Base-by-base conservation (phyloP, 2,888 invertebrate species). In the Lasius fuliginosus region DNA sequence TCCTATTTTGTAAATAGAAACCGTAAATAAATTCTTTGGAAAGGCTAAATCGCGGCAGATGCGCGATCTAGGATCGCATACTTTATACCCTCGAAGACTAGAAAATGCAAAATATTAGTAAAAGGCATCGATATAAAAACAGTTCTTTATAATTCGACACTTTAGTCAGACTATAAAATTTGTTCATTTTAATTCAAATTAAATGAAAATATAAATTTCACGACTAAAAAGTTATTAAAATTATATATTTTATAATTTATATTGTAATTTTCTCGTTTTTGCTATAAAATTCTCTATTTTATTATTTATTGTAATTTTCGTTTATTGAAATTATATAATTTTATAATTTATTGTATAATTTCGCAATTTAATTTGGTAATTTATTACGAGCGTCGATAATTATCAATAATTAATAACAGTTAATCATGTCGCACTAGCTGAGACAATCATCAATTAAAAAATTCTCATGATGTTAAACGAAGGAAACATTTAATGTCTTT, bases 381-480 rank as follows among this genome's bases (percentile, higher is more conserved):
- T 49, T 6, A 30, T 49, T n/a, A n/a, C 33, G n/a, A 69, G 3
- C 8, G n/a, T 6, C 68, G n/a, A 23, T 33, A 62, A 18, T 33
- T 33, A 27, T 23, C 23, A 15, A 53, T 53, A 18, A 5, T 18
- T n/a, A 56, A 27, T 60, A 15, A 60, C 18, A 18, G 15, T 64
- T n/a, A 46, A 33, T 33, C 33, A 27, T 85, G 85, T 89, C 83
- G 87, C 88, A 89, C 62, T 85, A 85, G 82, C 88, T 84, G 86
- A 90, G 89, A 90, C 90, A 90, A 89, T 90, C 85, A 71, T 65
- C n/a, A 64, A 64, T 74, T 64, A 27, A 62, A 74, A 18, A 75
- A 42, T 67, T 67, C 33, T 67, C n/a, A 76, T 4, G 4, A 15
- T 12, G 2, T 65, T 67, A 9, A 67, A 49, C 18, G 6, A 53